A percentile compares a stretch with the other conserved stretches of the same genome.
These are phyloP conservation scores for Ophraella communa DNA, from an alignment of 2,888 invertebrate species.

Conservation along the genomic window DNA sequence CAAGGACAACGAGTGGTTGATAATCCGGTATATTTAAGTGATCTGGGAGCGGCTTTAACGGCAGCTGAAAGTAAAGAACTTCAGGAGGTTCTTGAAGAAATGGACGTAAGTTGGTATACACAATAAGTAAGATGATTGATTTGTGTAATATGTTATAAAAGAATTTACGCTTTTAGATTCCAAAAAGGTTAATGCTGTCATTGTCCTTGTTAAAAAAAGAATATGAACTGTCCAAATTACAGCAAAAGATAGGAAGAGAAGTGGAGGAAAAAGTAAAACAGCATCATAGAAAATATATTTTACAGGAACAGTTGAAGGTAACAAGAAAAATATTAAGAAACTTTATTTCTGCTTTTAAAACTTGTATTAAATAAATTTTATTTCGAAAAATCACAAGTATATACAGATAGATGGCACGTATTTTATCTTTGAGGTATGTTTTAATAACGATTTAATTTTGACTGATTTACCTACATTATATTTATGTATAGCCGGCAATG, in stretches of 20 bases:
- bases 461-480: too few relatives aligned
- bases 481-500: too few relatives aligned
- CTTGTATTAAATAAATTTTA: too few relatives aligned
- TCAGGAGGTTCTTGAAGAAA: slow-evolving; percentile 92
- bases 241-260: slow-evolving; percentile 95
- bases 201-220: slow-evolving; percentile 95
- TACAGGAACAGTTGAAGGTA: slow-evolving; percentile 96
- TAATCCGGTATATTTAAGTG: slow-evolving; percentile 97
- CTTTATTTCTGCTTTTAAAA: too few relatives aligned
- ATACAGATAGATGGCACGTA: too few relatives aligned
- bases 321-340: too few relatives aligned
- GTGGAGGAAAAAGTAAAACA: slow-evolving; percentile 99
- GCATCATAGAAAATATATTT: slow-evolving; percentile 96
- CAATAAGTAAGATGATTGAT: neutral
- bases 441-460: too few relatives aligned
- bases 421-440: too few relatives aligned
- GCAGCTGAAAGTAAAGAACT: slow-evolving; percentile 91
- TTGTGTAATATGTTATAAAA: neutral
- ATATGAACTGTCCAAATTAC: slow-evolving; percentile 91
- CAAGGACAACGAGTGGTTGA: slow-evolving; percentile 97
- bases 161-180: slow-evolving; percentile 81
- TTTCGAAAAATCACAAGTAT: too few relatives aligned
- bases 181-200: slow-evolving; percentile 88
- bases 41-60: slow-evolving; percentile 93
- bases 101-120: slow-evolving; percentile 75